A percentile compares a stretch with the other conserved stretches of the same genome.
Evolutionary conservation across 1,140 invertebrate species (phyloP).

Genomic region (Mizuhopecten yessoensis): DNA sequence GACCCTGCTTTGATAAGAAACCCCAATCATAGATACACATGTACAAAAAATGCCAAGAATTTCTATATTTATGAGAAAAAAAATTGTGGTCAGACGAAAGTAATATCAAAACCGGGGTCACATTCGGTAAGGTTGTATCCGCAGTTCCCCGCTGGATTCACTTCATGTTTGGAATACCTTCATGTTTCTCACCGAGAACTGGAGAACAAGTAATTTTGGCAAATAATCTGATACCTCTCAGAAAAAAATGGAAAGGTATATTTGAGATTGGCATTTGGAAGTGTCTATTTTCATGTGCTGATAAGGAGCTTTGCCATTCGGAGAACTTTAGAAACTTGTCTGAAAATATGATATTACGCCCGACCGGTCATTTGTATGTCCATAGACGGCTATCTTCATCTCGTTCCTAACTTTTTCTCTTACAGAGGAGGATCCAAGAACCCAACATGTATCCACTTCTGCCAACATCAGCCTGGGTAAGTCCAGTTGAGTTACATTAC

Average conservation of each 20-base stretch:
- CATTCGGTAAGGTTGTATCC: background rate
- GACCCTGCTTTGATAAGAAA: background rate
- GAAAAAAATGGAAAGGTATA: background rate
- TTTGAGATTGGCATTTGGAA: background rate
- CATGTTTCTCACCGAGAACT: background rate
- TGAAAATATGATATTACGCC: background rate
- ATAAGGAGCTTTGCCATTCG: background rate
- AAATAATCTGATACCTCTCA: background rate
- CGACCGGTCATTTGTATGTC: background rate
- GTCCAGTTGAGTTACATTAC: background rate
- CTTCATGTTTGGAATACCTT: slow-evolving; percentile 8
- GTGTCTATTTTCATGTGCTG: background rate
- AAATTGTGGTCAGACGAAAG: background rate
- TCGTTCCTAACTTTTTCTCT: background rate
- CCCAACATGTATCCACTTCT: background rate
- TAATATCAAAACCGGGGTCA: slow-evolving; percentile 10
- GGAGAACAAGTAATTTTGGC: background rate
- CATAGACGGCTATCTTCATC: background rate
- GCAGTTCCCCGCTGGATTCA: too few species aligned
- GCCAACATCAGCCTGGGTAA: background rate
- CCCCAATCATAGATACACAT: background rate
- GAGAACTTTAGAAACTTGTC: background rate
- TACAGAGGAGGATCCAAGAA: background rate
- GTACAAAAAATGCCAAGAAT: background rate
- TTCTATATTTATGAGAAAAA: background rate